Conservation (phyloP, 2,888 invertebrate species). For the Ptychoptera contaminata region DNA sequence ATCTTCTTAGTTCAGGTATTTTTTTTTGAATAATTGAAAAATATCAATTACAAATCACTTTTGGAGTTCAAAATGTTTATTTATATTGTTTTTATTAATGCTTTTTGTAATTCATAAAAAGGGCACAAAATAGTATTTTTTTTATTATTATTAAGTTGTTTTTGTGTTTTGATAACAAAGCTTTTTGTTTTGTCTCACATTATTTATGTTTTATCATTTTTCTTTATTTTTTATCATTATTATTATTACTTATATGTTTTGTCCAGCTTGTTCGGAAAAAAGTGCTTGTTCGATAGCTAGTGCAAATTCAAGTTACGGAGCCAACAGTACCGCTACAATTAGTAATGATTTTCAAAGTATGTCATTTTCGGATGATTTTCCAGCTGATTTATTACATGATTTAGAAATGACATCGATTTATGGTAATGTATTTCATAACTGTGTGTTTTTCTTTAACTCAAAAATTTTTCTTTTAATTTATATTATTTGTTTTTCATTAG, state of each 20-base stretch:
- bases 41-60: neutral
- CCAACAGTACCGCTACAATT: conserved; percentile 23
- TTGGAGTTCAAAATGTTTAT: conserved; percentile 1
- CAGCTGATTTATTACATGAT: conserved; percentile 28
- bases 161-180: neutral
- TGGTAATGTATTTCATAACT: conserved; percentile 21
- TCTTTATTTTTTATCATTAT: neutral
- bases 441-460: neutral
- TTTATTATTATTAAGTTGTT: neutral
- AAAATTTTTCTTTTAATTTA: conserved; percentile 4
- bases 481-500: conserved; percentile 2
- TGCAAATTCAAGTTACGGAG: conserved; percentile 27
- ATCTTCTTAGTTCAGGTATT: conserved; percentile 54
- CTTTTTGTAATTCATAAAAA: neutral
- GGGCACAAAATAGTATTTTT: neutral
- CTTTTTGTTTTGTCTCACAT: neutral
- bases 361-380: conserved; percentile 30
- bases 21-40: neutral
- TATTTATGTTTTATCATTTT: too few relatives aligned
- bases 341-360: conserved; percentile 34
- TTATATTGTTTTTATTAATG: conserved; percentile 2
- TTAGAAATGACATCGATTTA: conserved; percentile 27
- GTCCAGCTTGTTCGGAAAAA: conserved; percentile 29
- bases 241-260: neutral
- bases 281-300: conserved; percentile 28